Evolutionary conservation across 2,797 vertebrate species (phyloP), one percentile per base, ranked within the genome.

Genomic region (Semotilus atromaculatus): DNA sequence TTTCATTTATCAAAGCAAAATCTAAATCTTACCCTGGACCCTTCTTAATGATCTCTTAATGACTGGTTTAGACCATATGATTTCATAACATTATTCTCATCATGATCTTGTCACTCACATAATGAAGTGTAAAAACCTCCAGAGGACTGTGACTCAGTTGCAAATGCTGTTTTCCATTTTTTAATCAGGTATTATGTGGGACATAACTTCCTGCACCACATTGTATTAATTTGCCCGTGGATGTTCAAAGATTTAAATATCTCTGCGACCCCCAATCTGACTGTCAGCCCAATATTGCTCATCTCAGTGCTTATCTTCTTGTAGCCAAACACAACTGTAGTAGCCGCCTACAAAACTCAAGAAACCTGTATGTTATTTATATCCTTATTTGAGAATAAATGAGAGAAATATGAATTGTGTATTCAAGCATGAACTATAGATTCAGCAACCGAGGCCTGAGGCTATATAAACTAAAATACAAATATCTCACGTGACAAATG

Each of bases 201-300:
- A 10, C 73, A 70, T 31, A 80, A 86, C 86, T 85, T 88, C 83
- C 88, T 83, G 85, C n/a, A 29, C 2, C n/a, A 36, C 4, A 13
- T 4, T 43, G 5, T 68, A 68, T 84, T 34, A 45, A 43, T 19
- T 26, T 64, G 13, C 8, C 21, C 0, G 5, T 60, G 53, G 34
- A 81, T 48, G 53, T 7, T 48, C 26, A 68, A 72, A 40, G 1
- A 19, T 14, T 26, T 26, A 45, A 40, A 72, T 43, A 45, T 31
- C 29, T 82, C 29, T 38, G 29, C 21, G 53, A 34, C 36, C 19
- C 11, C 8, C 19, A 60, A 60, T 23, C 29, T 48, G n/a, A 19
- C 38, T 43, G 40, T 73, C 68, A 82, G 26, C 16, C 9, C 29
- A 74, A n/a, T 48, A 1, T 5, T 64, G 58, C 29, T 51, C 71